Conservation (phyloP, 2,797 vertebrate species). For the Anguilla anguilla region DNA sequence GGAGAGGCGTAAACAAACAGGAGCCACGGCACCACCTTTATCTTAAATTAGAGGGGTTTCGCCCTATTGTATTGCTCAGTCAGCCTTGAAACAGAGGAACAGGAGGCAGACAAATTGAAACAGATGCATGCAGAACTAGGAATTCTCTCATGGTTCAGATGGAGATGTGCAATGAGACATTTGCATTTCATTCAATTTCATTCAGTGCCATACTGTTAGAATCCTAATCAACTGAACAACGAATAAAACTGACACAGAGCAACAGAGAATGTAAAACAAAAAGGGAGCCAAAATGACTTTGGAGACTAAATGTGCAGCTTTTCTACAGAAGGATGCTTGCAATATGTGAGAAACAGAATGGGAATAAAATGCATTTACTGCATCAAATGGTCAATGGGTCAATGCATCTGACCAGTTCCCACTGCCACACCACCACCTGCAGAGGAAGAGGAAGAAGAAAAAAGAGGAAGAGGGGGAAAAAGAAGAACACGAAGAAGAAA, state of each 20-base stretch:
- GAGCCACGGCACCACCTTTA: background rate
- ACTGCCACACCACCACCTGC: background rate
- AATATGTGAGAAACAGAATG: background rate
- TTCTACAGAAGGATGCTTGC: background rate
- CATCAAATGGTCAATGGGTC: background rate
- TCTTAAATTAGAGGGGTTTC: background rate
- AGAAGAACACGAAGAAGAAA: background rate
- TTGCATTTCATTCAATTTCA: background rate
- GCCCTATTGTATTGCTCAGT: background rate
- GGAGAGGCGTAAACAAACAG: background rate
- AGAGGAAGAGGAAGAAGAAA: background rate
- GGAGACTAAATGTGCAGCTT: background rate
- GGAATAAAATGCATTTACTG: background rate
- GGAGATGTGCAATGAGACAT: background rate
- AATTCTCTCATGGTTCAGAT: background rate
- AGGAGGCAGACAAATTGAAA: background rate
- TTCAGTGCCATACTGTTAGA: conserved; percentile 17
- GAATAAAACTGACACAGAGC: conserved; percentile 29
- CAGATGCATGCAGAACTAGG: background rate
- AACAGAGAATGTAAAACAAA: conserved; percentile 22
- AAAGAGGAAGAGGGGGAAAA: background rate
- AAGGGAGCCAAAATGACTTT: background rate
- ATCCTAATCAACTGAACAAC: conserved; percentile 34
- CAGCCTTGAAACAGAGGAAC: no score
- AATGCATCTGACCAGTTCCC: background rate